These are phyloP conservation scores for Hypselothyrea guttata DNA, from an alignment of 2,888 invertebrate species.

Conservation along the genomic window DNA sequence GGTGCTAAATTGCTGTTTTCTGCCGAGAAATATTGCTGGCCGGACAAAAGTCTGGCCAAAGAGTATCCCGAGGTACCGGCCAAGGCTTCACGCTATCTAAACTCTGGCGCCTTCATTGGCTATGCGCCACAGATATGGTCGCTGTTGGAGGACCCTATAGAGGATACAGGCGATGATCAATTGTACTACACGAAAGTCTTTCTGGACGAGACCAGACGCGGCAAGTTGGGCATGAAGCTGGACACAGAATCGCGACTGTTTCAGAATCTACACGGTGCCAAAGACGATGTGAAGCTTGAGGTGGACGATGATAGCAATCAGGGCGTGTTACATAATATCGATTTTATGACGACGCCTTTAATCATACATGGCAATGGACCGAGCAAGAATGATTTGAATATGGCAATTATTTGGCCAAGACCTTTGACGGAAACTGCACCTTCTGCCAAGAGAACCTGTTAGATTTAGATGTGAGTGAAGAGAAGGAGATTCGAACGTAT, in stretches of 20 bases:
- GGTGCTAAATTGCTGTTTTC: slow-evolving; percentile 93
- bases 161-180: slow-evolving; percentile 95
- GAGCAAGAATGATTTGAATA: slow-evolving; percentile 93
- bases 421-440: slow-evolving; percentile 88
- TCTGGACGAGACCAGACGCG: slow-evolving; percentile 88
- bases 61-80: slow-evolving; percentile 89
- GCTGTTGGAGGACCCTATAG: slow-evolving; percentile 83
- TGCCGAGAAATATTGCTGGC: slow-evolving; percentile 98
- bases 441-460: slow-evolving; percentile 86
- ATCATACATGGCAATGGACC: slow-evolving; percentile 97
- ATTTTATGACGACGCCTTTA: slow-evolving; percentile 90
- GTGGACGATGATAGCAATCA: slow-evolving; percentile 86
- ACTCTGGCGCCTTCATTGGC: slow-evolving; percentile 94
- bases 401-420: slow-evolving; percentile 94
- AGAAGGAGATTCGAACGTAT: too few species aligned
- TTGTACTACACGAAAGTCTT: slow-evolving; percentile 94
- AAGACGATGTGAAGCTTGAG: slow-evolving; percentile 91
- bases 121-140: slow-evolving; percentile 73
- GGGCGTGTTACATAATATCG: slow-evolving; percentile 89
- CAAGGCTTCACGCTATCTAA: slow-evolving; percentile 90
- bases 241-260: slow-evolving; percentile 95
- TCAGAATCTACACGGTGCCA: slow-evolving; percentile 96
- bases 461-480: slow-evolving; percentile 81
- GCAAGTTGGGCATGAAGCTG: slow-evolving; percentile 89
- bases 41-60: slow-evolving; percentile 88